Conservation (phyloP, 2,888 invertebrate species). For the Agonopterix heracliana region DNA sequence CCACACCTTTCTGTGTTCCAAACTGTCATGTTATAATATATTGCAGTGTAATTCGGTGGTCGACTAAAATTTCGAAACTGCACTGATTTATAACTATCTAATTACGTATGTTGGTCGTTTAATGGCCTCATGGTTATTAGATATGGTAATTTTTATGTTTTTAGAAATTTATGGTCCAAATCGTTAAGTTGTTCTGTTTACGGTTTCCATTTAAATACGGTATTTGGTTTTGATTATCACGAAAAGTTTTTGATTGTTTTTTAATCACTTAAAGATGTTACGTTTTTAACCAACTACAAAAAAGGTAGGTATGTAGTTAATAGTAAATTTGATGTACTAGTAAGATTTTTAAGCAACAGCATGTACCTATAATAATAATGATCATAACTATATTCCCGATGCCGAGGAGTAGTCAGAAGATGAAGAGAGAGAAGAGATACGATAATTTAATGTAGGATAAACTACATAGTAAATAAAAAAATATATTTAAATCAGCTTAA, state of each 20-base stretch:
- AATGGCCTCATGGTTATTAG: slow-evolving; percentile 21
- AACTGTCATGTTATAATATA: slow-evolving; percentile 21
- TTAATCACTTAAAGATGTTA: too few relatives aligned
- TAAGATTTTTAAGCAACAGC: too few relatives aligned
- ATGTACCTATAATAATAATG: too few relatives aligned
- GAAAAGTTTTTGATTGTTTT: neutral
- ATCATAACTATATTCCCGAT: too few relatives aligned
- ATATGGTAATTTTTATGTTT: slow-evolving; percentile 25
- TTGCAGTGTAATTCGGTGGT: slow-evolving; percentile 43
- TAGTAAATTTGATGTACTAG: too few relatives aligned
- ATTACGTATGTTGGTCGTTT: slow-evolving; percentile 9
- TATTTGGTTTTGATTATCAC: slow-evolving; percentile 5
- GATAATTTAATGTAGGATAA: too few relatives aligned
- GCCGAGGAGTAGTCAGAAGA: too few relatives aligned
- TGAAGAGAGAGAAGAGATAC: too few relatives aligned
- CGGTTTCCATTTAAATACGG: slow-evolving; percentile 14
- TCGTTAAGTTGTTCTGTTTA: slow-evolving; percentile 17
- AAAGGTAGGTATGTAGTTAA: too few relatives aligned
- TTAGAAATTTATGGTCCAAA: slow-evolving; percentile 21
- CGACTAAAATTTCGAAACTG: slow-evolving; percentile 33
- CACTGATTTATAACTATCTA: slow-evolving; percentile 29
- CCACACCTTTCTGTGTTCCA: slow-evolving; percentile 15
- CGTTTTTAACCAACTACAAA: too few relatives aligned
- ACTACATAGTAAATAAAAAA: too few relatives aligned
- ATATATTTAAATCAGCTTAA: too few relatives aligned